Base-by-base conservation (phyloP, 2,113 vertebrate species). In the Copsychus sechellarum region DNA sequence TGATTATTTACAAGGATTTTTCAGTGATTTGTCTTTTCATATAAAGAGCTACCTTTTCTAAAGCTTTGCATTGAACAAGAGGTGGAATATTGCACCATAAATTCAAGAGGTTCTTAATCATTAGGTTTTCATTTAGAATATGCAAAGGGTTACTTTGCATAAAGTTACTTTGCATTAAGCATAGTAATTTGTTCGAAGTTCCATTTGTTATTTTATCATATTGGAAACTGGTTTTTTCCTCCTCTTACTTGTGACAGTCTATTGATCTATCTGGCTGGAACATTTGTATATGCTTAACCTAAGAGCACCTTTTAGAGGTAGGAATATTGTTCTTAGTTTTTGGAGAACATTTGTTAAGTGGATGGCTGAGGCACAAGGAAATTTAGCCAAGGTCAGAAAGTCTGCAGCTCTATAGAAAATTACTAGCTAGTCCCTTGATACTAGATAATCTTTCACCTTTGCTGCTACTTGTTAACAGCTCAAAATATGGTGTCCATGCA, bases 391-490 rank as follows among this genome's bases (percentile, higher is more conserved):
- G 74, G 88, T 78, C 78, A 53, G 34, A 7, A 88, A 54, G 69
- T 23, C 53, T 84, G 40, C 38, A 61, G 29, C 38, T 85, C 81
- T 91, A 0, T 23, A 86, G 80, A 74, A 73, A 86, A 92, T 81
- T n/a, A 42, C 43, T 33, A 15, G 57, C 74, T 66, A 8, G 29
- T 54, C 62, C 91, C 91, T 66, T 91, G 90, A 33, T 29, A 71
- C 84, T 81, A 58, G 60, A 86, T 93, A 88, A 81, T 94, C 76
- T 83, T 86, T 74, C 85, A 72, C 67, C 58, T 94, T 88, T 62
- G 54, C 92, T 83, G 76, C 90, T 81, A 24, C 80, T 88, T 94
- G 71, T 88, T 95, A 88, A 78, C 82, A 81, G 61, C 85, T 94
- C 72, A 74, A 89, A 93, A 89, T 38, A 38, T 38, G 38, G 38